phyloP scores from a whole-genome alignment of 2,888 invertebrate species.

The Idaea biselata region DNA sequence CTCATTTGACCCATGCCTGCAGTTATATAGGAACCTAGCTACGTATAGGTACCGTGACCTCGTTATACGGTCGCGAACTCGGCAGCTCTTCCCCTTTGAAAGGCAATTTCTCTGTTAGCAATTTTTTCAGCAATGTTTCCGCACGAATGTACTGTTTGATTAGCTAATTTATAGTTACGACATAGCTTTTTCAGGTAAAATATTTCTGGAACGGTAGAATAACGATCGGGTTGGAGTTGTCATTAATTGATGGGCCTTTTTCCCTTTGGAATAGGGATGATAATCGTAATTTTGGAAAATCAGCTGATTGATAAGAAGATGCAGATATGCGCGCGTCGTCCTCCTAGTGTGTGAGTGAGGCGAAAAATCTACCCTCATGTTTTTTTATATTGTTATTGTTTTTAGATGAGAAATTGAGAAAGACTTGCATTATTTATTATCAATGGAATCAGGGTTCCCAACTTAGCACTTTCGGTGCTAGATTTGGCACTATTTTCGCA shows the following conservation, averaged over 20 bases:
- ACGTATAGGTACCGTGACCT: slow-evolving; percentile 48
- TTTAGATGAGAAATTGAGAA: too few species aligned
- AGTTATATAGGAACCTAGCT: slow-evolving; percentile 40
- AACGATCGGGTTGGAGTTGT: background rate
- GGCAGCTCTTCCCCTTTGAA: slow-evolving; percentile 53
- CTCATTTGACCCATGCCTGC: slow-evolving; percentile 54
- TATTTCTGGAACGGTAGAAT: slow-evolving; percentile 11
- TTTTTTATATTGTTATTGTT: background rate
- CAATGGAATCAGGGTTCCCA: too few species aligned
- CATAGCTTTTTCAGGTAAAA: slow-evolving; percentile 30
- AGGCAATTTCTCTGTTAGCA: slow-evolving; percentile 53
- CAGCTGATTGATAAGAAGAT: background rate
- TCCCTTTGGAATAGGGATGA: background rate
- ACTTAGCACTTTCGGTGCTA: too few species aligned
- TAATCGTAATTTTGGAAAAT: background rate
- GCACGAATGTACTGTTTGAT: slow-evolving; percentile 48
- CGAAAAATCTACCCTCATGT: background rate
- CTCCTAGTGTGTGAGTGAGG: background rate
- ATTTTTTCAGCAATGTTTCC: slow-evolving; percentile 48
- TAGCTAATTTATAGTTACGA: slow-evolving; percentile 41
- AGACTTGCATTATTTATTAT: too few species aligned
- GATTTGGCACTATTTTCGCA: too few species aligned
- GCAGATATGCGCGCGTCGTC: background rate
- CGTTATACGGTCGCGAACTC: slow-evolving; percentile 50
- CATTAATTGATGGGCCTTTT: background rate